Base-by-base conservation (phyloP, 2,888 invertebrate species). In the Ornithoptera alexandrae region DNA sequence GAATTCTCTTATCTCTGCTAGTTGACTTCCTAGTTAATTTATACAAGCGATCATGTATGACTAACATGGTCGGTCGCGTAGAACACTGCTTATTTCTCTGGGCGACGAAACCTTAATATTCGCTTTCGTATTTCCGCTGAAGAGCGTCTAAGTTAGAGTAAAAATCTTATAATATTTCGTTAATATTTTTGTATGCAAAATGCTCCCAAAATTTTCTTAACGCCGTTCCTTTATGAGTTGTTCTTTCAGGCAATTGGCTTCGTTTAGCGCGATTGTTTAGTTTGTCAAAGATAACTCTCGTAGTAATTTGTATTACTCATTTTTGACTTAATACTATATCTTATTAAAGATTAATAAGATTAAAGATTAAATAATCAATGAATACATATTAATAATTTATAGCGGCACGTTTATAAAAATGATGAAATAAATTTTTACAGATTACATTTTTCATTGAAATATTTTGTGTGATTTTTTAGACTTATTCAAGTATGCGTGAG, bases 231-330 rank as follows among this genome's bases (percentile, higher is more conserved):
- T 56, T 56, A 18, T 24, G 30, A 30, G 30, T 30, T 20, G 77
- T 77, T 77, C 80, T 80, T 79, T 80, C 80, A 79, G 76, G 76
- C 81, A 84, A 86, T 86, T 86, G 83, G 78, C 78, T 82, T 78
- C 81, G 79, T 86, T 85, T 79, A 79, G 79, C 82, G 24, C 82
- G 20, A 75, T 75, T 84, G 87, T 87, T 87, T 86, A 86, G 81
- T 84, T 80, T 74, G 76, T 73, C 77, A 73, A 74, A 74, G 79
- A 80, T 78, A 76, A 78, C 76, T 61, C 57, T 71, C 70, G 18
- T 81, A 74, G 82, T 82, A 80, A 82, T 82, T 36, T 50, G 7
- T 39, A 58, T 39, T 65, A 50, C 50, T 15, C 18, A n/a, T 57
- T 36, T 42, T 62, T 8, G 62, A 57, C 59, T 46, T 30, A 24